phyloP scores from a whole-genome alignment of 2,888 invertebrate species.

The Pristionchus arcanus region DNA sequence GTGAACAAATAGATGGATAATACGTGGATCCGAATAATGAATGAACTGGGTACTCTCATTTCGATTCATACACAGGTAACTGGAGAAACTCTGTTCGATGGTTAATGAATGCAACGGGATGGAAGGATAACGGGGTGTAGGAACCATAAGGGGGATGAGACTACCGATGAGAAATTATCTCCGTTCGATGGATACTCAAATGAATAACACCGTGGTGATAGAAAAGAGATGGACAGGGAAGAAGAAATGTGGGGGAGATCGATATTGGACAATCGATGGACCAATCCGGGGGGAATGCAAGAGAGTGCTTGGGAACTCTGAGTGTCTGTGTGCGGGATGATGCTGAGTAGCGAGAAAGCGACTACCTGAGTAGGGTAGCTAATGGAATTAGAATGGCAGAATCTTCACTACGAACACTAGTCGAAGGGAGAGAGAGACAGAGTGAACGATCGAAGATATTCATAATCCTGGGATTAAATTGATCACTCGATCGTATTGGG shows the following conservation, averaged over 20 bases:
- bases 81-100: not conserved
- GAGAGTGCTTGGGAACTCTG: not conserved
- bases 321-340: not conserved
- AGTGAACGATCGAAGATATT: not conserved
- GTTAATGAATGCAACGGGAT: not conserved
- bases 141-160: not conserved
- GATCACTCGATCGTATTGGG: not conserved
- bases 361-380: constrained; percentile 42
- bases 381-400: not conserved
- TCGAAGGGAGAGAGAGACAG: not conserved
- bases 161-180: constrained; percentile 8
- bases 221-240: not conserved
- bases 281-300: not conserved
- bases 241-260: constrained; percentile 39
- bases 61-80: not conserved
- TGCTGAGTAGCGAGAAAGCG: not conserved
- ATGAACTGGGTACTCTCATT: not conserved
- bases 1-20: no score
- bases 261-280: not conserved
- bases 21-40: not conserved
- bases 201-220: not conserved
- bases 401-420: constrained; percentile 33
- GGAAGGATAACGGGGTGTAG: not conserved
- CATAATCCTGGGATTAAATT: not conserved
- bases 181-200: constrained; percentile 29